A percentile compares a stretch with the other conserved stretches of the same genome.
phyloP scores from a whole-genome alignment of 1,140 invertebrate species.

The Carposina sasakii region DNA sequence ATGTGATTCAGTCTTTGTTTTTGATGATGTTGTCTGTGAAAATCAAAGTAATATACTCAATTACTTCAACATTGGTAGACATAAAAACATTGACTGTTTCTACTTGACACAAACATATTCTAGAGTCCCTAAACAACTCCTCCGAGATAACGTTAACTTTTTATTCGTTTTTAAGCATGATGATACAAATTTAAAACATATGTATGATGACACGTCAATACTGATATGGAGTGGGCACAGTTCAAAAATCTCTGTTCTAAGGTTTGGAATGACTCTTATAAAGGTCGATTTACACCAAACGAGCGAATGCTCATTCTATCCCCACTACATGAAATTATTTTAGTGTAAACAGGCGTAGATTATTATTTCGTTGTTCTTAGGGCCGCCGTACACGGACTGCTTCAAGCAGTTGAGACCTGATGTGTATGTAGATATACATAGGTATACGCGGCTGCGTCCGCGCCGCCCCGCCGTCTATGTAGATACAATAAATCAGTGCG shows the following conservation, averaged over 20 bases:
- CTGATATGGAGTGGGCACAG: conserved; percentile 43
- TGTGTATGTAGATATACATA: no score
- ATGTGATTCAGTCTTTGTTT: background rate
- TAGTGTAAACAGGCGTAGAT: conserved; percentile 21
- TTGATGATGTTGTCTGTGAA: conserved; percentile 18
- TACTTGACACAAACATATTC: conserved; percentile 55
- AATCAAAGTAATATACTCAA: conserved; percentile 24
- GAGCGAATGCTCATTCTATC: conserved; percentile 20
- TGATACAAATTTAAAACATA: conserved; percentile 56
- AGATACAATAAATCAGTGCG: no score
- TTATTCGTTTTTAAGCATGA: conserved; percentile 58
- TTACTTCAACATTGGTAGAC: conserved; percentile 53
- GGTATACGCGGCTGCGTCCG: no score
- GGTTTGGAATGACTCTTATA: conserved; percentile 37
- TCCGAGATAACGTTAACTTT: conserved; percentile 58
- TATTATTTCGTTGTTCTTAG: conserved; percentile 17
- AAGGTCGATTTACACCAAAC: conserved; percentile 14
- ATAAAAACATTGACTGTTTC: conserved; percentile 43
- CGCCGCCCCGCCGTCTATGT: no score
- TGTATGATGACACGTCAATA: conserved; percentile 46
- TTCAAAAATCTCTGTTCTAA: conserved; percentile 40
- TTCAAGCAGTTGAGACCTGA: no score
- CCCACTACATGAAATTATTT: conserved; percentile 16
- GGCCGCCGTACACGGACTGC: conserved; percentile 1
- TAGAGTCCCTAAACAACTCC: conserved; percentile 54